These are phyloP conservation scores for Tetragnatha versicolor DNA, from an alignment of 1,140 invertebrate species.

Conservation along the genomic window DNA sequence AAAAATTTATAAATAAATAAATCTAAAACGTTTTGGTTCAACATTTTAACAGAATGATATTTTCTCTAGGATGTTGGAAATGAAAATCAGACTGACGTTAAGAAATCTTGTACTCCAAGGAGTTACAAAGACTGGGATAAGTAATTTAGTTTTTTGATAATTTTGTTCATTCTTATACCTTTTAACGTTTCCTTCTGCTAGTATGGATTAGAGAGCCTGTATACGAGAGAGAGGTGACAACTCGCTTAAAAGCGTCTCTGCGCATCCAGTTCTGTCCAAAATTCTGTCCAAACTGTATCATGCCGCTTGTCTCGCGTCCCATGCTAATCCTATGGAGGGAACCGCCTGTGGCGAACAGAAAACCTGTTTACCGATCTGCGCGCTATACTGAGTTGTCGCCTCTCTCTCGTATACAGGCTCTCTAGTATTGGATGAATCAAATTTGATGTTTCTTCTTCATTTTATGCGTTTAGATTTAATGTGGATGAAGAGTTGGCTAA, in stretches of 20 bases:
- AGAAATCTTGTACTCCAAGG: not conserved
- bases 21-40: not conserved
- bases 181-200: not conserved
- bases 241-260: no score
- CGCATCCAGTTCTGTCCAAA: no score
- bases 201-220: no score
- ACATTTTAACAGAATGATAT: not conserved
- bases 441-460: no score
- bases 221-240: no score
- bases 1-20: not conserved
- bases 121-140: slow-evolving; percentile 29
- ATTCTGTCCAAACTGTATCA: not conserved
- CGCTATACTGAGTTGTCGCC: no score
- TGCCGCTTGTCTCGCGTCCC: not conserved
- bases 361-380: no score
- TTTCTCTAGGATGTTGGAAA: not conserved
- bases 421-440: no score
- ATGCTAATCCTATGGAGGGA: no score
- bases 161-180: not conserved
- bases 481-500: slow-evolving; percentile 17
- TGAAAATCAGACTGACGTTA: not conserved
- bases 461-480: slow-evolving; percentile 5
- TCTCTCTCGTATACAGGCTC: no score
- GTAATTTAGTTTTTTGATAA: not conserved
- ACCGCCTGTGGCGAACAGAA: no score